These are phyloP conservation scores for Eriosoma lanigerum DNA, from an alignment of 1,140 invertebrate genomes.

Conservation along the genomic window DNA sequence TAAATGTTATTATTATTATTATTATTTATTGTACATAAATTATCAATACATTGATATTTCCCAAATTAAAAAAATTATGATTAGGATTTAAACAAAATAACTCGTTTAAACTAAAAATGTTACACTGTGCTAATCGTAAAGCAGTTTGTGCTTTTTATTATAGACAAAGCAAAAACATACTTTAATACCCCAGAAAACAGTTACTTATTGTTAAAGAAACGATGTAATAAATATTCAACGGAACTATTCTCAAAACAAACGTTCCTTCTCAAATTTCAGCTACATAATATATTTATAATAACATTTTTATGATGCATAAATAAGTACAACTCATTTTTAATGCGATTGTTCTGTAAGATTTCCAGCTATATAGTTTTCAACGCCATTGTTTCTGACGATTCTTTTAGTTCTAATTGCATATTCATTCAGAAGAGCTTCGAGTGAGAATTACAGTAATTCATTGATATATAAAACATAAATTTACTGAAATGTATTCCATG, in stretches of 20 bases:
- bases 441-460: neutral
- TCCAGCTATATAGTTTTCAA: neutral
- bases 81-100: no score
- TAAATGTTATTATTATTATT: no score
- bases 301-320: constrained; percentile 34
- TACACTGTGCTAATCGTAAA: no score
- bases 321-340: constrained; percentile 20
- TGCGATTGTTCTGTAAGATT: constrained; percentile 11
- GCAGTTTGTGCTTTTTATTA: no score
- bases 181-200: neutral
- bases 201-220: constrained; percentile 7
- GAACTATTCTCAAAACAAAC: neutral
- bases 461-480: constrained; percentile 31
- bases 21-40: no score
- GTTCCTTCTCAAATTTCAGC: neutral
- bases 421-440: constrained; percentile 7
- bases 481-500: neutral
- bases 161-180: no score
- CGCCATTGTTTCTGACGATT: constrained; percentile 15
- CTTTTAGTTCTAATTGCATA: constrained; percentile 27
- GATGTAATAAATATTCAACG: neutral
- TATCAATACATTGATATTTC: no score
- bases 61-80: no score
- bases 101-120: no score
- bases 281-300: constrained; percentile 7